These are phyloP conservation scores for Epistrophe eligans DNA, from an alignment of 2,888 invertebrate genomes.

Conservation along the genomic window DNA sequence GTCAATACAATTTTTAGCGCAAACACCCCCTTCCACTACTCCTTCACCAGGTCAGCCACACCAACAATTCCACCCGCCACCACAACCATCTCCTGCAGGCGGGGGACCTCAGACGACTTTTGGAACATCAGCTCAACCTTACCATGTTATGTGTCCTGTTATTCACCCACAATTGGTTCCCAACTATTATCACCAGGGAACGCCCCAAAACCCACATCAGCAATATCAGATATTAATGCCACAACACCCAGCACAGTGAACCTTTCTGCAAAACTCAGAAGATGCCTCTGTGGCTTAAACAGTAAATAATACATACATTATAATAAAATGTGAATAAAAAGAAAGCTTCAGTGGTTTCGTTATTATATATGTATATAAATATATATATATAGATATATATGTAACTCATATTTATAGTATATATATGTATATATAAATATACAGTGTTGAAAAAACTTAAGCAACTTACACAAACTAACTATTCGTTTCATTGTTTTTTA, in stretches of 20 bases:
- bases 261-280: slow-evolving; percentile 27
- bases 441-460: slow-evolving; percentile 11
- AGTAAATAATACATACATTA: slow-evolving; percentile 39
- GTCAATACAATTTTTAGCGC: slow-evolving; percentile 85
- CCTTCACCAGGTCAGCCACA: slow-evolving; percentile 86
- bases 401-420: slow-evolving; percentile 22
- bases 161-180: slow-evolving; percentile 83
- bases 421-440: slow-evolving; percentile 25
- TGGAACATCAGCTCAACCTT: slow-evolving; percentile 84
- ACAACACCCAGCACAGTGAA: slow-evolving; percentile 82
- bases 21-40: slow-evolving; percentile 85
- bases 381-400: slow-evolving; percentile 31
- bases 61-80: slow-evolving; percentile 86
- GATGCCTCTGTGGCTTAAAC: slow-evolving; percentile 38
- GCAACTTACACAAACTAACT: slow-evolving; percentile 19
- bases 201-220: slow-evolving; percentile 82
- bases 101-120: slow-evolving; percentile 85
- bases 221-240: slow-evolving; percentile 83
- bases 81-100: slow-evolving; percentile 86
- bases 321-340: slow-evolving; percentile 62
- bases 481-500: slow-evolving; percentile 17
- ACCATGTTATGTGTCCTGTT: slow-evolving; percentile 87
- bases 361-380: slow-evolving; percentile 22
- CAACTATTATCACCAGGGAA: slow-evolving; percentile 81
- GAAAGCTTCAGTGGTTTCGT: slow-evolving; percentile 42